Conservation (phyloP, 2,113 vertebrate species). For the Syngnathoides biaculeatus region DNA sequence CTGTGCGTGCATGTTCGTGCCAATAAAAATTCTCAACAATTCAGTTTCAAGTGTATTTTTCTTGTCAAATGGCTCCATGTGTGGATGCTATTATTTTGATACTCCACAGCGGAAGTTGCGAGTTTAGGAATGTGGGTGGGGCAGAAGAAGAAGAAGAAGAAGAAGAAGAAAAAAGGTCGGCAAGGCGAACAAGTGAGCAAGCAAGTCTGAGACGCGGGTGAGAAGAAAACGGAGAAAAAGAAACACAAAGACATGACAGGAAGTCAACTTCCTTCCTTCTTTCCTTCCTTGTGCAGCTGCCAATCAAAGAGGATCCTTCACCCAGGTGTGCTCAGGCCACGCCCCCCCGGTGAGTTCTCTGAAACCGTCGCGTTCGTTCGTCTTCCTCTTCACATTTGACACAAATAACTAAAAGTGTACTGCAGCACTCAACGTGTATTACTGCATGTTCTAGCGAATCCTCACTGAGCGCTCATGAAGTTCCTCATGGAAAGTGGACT, state of each 20-base stretch:
- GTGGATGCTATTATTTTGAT: conserved; percentile 19
- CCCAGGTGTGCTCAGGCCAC: not conserved
- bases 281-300: not conserved
- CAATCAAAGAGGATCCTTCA: not conserved
- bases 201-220: too few species aligned
- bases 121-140: not conserved
- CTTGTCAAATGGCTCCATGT: conserved; percentile 3
- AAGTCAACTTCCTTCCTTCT: not conserved
- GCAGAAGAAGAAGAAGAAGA: not conserved
- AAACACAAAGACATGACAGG: not conserved
- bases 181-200: not conserved
- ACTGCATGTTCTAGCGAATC: too few species aligned
- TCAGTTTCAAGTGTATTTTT: not conserved
- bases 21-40: not conserved
- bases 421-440: too few species aligned
- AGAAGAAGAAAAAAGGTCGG: not conserved
- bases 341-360: not conserved
- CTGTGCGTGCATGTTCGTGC: too few species aligned
- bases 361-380: not conserved
- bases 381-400: too few species aligned
- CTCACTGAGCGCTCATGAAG: too few species aligned
- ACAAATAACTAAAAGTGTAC: too few species aligned
- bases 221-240: not conserved
- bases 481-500: too few species aligned
- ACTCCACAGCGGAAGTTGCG: not conserved